phyloP scores from a whole-genome alignment of 2,888 invertebrate genomes.

The Idaea biselata region DNA sequence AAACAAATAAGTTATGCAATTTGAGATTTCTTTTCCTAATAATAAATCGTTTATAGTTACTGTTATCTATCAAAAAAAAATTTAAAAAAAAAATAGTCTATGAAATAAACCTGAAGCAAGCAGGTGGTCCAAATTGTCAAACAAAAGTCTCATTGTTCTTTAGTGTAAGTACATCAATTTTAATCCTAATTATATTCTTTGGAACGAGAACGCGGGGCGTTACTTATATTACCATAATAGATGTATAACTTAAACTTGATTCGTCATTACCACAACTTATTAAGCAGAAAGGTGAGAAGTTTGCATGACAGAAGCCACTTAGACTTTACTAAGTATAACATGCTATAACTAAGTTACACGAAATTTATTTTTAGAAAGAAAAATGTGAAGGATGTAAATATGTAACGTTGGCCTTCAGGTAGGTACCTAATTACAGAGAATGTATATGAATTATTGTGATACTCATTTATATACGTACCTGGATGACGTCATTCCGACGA shows the following conservation, averaged over 20 bases:
- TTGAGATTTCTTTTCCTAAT: too few species aligned
- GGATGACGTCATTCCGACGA: neutral
- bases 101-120: too few species aligned
- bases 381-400: neutral
- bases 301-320: conserved; percentile 28
- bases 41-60: too few species aligned
- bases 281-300: conserved; percentile 31
- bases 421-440: neutral
- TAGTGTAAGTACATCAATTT: too few species aligned
- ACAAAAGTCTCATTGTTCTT: too few species aligned
- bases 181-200: too few species aligned
- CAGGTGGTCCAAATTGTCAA: too few species aligned
- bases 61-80: too few species aligned
- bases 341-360: neutral
- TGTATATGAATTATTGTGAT: neutral
- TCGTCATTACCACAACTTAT: conserved; percentile 41
- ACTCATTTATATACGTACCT: neutral
- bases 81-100: too few species aligned
- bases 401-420: neutral
- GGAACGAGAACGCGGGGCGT: too few species aligned
- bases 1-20: too few species aligned
- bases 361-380: conserved; percentile 22
- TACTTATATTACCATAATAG: neutral
- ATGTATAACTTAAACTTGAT: conserved; percentile 23
- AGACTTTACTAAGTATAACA: conserved; percentile 15